A percentile compares a stretch with the other conserved stretches of the same genome.
Evolutionary conservation across 35 echinoderm and acorn worm species (phyloP).

Genomic region (Eucidaris tribuloides): DNA sequence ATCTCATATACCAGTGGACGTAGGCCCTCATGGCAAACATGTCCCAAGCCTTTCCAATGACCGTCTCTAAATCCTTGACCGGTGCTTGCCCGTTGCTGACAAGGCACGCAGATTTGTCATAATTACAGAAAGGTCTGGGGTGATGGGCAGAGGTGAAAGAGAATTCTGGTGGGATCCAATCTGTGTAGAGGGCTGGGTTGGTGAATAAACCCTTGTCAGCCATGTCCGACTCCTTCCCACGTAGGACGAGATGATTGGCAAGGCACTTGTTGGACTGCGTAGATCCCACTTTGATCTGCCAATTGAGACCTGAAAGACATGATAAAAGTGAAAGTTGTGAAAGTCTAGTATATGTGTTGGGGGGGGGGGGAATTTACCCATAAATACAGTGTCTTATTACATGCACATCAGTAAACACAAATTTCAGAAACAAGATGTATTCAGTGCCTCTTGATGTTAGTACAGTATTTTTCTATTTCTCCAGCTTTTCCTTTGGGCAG

Average conservation of each 20-base stretch:
- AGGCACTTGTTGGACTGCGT: slow-evolving; percentile 55
- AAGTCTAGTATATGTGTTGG: no score
- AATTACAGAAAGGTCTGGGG: slow-evolving; percentile 28
- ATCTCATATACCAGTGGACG: slow-evolving; percentile 89
- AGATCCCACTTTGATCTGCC: slow-evolving; percentile 58
- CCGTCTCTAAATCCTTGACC: slow-evolving; percentile 32
- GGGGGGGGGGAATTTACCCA: no score
- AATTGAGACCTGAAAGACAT: slow-evolving; percentile 92
- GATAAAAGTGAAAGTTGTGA: no score
- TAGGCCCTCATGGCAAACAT: slow-evolving; percentile 99
- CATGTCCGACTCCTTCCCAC: slow-evolving; percentile 84
- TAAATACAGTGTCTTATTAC: no score
- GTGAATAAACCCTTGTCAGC: slow-evolving; percentile 45
- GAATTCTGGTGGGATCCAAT: slow-evolving; percentile 59
- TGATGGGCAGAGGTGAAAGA: slow-evolving; percentile 43
- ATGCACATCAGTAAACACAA: no score
- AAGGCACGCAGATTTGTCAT: slow-evolving; percentile 72
- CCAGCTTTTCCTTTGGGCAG: no score
- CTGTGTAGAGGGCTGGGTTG: slow-evolving; percentile 50
- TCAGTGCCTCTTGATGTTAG: no score
- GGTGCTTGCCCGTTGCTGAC: slow-evolving; percentile 85
- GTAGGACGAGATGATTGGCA: slow-evolving; percentile 50
- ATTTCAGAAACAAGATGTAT: no score
- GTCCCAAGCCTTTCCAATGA: slow-evolving; percentile 78
- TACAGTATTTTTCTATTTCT: no score